Evolutionary conservation across 2,797 vertebrate genomes (phyloP), one percentile per base, ranked within the genome.

Genomic region (Merluccius polli): DNA sequence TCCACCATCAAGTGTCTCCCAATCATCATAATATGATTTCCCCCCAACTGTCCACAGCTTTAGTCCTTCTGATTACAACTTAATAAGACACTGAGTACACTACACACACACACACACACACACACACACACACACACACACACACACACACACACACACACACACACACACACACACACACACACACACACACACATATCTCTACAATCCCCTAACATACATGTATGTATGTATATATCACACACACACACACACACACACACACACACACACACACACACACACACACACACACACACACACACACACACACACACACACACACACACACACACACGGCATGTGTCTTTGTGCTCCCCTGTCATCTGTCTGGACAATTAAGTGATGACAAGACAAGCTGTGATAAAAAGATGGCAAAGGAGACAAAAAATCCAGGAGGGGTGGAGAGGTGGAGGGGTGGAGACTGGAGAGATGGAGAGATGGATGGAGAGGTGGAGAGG

Each of bases 11-110:
- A 91, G 88, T 89, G 86, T 89, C 87, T 87, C 84, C 83, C 90
- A 90, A 91, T 92, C 90, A 92, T 89, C 85, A 81, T 89, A 92
- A 91, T 92, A 86, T 88, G 88, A 91, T 91, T 91, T 89, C 83
- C 84, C 89, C 84, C 85, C 87, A 70, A 81, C 84, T 79, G 88
- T 82, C 84, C 77, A 81, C 83, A 86, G 87, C 79, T 78, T 80
- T 79, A 87, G 82, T 78, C 81, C 86, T 36, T 73, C 76, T 91
- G 88, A 91, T 92, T 89, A 86, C 32, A 8, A 81, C 79, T 81
- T 89, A 88, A 90, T 80, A 85, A 84, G 87, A 86, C 78, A 78
- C 84, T 80, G 83, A 84, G 78, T 63, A 59, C 65, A 44, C 33
- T 41, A 59, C 24, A 70, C 68, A 44, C 41, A 33, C 41, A 13